Conservation (phyloP, 1,140 invertebrate genomes). For the Papilio polytes region DNA sequence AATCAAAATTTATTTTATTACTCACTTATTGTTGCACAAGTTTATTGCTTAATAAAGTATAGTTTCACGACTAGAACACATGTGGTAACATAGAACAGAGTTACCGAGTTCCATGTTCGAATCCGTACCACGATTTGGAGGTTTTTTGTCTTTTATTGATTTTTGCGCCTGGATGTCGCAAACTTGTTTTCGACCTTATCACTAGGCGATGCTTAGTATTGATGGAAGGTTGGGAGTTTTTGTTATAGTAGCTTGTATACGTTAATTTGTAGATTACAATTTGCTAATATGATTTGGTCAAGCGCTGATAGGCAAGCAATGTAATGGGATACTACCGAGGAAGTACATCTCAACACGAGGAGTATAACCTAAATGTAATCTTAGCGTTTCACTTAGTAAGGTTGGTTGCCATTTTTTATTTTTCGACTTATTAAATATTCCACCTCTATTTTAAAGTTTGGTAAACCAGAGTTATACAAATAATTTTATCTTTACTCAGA, state of each 20-base stretch:
- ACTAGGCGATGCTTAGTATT: background rate
- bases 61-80: background rate
- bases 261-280: background rate
- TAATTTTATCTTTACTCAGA: too few species aligned
- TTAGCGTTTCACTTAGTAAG: too few species aligned
- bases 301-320: too few species aligned
- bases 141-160: background rate
- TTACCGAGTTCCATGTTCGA: background rate
- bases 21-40: background rate
- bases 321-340: too few species aligned
- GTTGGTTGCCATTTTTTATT: too few species aligned
- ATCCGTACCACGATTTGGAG: background rate
- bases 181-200: background rate
- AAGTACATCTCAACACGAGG: too few species aligned
- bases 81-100: background rate
- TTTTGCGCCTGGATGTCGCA: background rate
- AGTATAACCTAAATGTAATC: too few species aligned
- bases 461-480: too few species aligned
- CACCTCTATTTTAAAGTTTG: too few species aligned
- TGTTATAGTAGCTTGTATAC: background rate
- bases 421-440: too few species aligned
- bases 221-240: background rate
- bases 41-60: constrained; percentile 20
- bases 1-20: background rate
- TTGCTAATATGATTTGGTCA: too few species aligned